Evolutionary conservation across 2,113 vertebrate genomes (phyloP), one percentile per base, ranked within the genome.

Genomic region (Petaurus breviceps): DNA sequence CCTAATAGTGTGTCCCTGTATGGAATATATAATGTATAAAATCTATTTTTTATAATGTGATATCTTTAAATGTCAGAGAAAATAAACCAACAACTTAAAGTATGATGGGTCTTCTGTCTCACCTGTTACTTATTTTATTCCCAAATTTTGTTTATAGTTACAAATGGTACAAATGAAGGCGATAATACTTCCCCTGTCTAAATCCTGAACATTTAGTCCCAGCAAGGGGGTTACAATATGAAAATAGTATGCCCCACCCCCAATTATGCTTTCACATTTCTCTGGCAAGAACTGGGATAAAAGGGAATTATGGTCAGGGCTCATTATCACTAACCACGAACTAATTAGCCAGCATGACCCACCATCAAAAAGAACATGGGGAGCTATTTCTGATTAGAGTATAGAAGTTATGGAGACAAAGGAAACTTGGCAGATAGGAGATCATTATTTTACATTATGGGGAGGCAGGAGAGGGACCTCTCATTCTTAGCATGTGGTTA

Each of bases 301-400:
- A 84, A 84, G 68, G 68, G n/a, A 84, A 84, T 84, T 84, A 84
- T 84, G 68, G 68, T 22, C 68, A 43, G 68, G 37, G 37, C 68
- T 84, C 89, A 90, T 90, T 90, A 50, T 26, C 89, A 90, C 49
- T 90, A 50, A 90, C 89, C 49, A 90, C 8, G 26, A 50, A 50
- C 49, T 90, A 90, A 90, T 90, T 90, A 90, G 89, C 49, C 89
- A 90, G 89, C 89, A 90, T 90, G 89, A 50, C 46, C 46, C 26
- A 50, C 46, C 89, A 90, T 90, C 49, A 49, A 90, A 90, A 90
- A 90, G 49, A 50, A 90, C 46, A 90, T 90, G 89, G 49, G 89
- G 49, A 90, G 89, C 89, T 50, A 90, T 90, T 90, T 90, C 89
- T 90, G 47, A 50, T 50, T 23, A 31, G 89, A 90, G 25, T 50